A percentile compares a stretch with the other conserved stretches of the same genome.
Evolutionary conservation across 1,140 invertebrate species (phyloP).

Genomic region (Bombus terrestris): DNA sequence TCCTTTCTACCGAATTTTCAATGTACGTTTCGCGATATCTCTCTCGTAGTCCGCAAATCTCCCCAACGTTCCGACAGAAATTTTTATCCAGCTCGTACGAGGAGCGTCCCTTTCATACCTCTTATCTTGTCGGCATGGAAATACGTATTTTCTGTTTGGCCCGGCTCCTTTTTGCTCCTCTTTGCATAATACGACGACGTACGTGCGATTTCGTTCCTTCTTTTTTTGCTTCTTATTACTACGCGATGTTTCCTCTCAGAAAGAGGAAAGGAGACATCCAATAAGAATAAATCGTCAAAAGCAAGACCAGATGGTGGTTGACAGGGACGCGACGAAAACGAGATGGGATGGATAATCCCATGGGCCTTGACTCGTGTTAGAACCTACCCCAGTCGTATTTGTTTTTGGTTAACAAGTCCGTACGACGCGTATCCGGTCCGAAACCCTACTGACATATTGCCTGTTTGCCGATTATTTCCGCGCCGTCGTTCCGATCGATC

Average conservation of each 20-base stretch:
- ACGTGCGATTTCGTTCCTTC: not conserved
- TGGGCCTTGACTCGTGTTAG: conserved; percentile 65
- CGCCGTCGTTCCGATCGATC: not conserved
- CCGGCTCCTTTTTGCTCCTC: not conserved
- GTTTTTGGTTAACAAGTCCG: conserved; percentile 78
- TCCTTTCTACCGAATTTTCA: not conserved
- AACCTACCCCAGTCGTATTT: conserved; percentile 70
- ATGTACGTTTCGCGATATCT: not conserved
- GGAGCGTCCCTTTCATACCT: not conserved
- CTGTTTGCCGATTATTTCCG: conserved; percentile 54
- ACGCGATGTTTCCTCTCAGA: conserved; percentile 61
- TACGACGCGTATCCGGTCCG: conserved; percentile 62
- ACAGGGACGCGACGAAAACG: conserved; percentile 72
- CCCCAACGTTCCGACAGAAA: not conserved
- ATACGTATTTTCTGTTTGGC: conserved; percentile 19
- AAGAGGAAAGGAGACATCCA: conserved; percentile 53
- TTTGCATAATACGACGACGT: conserved; percentile 29
- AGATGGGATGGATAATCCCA: conserved; percentile 78
- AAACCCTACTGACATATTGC: conserved; percentile 65
- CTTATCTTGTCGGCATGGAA: conserved; percentile 17
- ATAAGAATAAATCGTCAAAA: conserved; percentile 79
- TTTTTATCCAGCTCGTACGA: not conserved
- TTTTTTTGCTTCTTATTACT: not conserved
- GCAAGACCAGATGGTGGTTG: conserved; percentile 74
- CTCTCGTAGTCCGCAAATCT: not conserved